Base-by-base conservation (phyloP, 2,797 vertebrate species). In the Brachymystax lenok region DNA sequence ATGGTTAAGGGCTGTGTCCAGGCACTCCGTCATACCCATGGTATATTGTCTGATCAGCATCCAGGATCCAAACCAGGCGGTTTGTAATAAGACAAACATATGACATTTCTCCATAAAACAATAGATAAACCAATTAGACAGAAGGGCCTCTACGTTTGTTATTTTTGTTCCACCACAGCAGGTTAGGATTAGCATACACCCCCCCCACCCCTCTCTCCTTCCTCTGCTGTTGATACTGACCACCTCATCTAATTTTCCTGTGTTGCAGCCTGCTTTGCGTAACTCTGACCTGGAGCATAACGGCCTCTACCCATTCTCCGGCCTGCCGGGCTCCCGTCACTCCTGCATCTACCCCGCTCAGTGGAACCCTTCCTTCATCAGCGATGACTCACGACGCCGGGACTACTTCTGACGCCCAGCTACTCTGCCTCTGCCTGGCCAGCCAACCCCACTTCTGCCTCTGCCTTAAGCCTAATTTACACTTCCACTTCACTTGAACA, bases 301-400 rank as follows among this genome's bases (percentile, higher is more conserved):
- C 0, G 96, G 97, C 80, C 90, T 99, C 52, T 98, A 96, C 84
- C 96, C 97, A 1, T 99, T 98, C 93, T 95, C 95, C 2, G 97
- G 97, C 67, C 90, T 98, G 74, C 98, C 98, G 0, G 98, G 97
- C 12, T 99, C 98, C 7, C 96, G 98, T 61, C 97, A 99, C 88
- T 99, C 98, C 1, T 99, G 97, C 89, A 98, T 99, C 87, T 99
- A 99, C 83, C 97, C 98, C 0, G 97, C 97, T 78, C 97, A 98
- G 83, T 98, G 96, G 91, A 99, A 99, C 89, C 98, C 97, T 0
- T 98, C 97, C 75, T 99, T 99, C 88, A 96, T 96, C 85, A 96
- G 96, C 24, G 98, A 99, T 0, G 98, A 99, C 87, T 96, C 96
- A 77, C 94, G 97, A 69, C 93, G 98, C 84, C 94, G 98, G 90